A percentile compares a stretch with the other conserved stretches of the same genome.
Evolutionary conservation across 2,888 invertebrate species (phyloP).

Genomic region (Trachelus stipa): DNA sequence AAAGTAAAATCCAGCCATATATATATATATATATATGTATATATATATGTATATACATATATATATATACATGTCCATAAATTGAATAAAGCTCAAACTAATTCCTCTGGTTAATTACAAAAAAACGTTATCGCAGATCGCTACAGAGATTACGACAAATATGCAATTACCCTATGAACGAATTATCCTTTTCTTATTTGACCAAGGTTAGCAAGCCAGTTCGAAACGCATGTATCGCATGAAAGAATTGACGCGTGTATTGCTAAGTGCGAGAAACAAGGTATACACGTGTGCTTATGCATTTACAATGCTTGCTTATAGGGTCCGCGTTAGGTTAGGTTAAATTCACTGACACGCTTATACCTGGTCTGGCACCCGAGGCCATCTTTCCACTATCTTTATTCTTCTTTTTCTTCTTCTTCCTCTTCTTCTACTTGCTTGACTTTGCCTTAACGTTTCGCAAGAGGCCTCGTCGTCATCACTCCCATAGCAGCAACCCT

Average conservation of each 20-base stretch:
- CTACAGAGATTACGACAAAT: neutral
- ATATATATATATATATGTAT: no score
- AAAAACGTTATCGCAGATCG: neutral
- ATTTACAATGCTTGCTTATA: conserved; percentile 14
- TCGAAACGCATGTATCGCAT: no score
- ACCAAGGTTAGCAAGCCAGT: neutral
- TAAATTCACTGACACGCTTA: conserved; percentile 53
- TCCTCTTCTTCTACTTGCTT: neutral
- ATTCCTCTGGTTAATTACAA: neutral
- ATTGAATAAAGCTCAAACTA: no score
- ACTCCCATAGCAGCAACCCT: conserved; percentile 35
- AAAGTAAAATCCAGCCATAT: no score
- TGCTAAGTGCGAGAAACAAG: no score
- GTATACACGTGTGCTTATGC: neutral
- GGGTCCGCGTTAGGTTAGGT: conserved; percentile 47
- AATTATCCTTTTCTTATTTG: neutral
- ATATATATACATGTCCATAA: no score
- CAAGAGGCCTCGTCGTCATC: neutral
- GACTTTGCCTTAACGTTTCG: neutral
- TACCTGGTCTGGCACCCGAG: conserved; percentile 44
- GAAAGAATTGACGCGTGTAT: neutral
- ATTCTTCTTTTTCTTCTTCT: conserved; percentile 8
- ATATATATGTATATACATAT: no score
- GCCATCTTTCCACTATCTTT: conserved; percentile 29
- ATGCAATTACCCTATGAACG: neutral